Base-by-base conservation (phyloP, 2,888 invertebrate species). In the Dryadula phaetusa region DNA sequence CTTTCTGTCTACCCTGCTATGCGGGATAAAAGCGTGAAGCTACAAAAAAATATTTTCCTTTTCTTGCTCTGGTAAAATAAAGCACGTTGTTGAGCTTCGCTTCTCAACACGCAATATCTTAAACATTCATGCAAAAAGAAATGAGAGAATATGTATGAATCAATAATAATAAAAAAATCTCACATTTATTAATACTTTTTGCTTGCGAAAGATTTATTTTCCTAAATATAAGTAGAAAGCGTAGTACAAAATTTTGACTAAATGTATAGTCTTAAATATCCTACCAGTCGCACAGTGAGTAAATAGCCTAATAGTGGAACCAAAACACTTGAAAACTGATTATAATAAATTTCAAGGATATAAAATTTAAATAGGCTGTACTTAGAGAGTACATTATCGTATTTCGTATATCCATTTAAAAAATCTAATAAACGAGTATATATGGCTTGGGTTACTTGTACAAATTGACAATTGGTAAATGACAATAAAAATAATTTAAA, bases 331-430 rank as follows among this genome's bases (percentile, higher is more conserved):
- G 54, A 64, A 47, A 18, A 54, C 22, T 62, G 61, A 61, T 68
- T 68, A 46, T 61, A 54, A 49, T 68, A 64, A 32, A 68, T 56
- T 66, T 61, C 61, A 64, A 68, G 61, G 61, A 62, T 61, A 68
- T 64, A 64, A 64, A 68, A 62, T 68, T 64, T 47, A 62, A 64
- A 68, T 34, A 62, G 61, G 32, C 49, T 56, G 40, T 61, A 54
- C 28, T 47, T 16, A n/a, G 37, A 46, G 61, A 56, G 14, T 28
- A 20, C 20, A 46, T 47, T 44, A 44, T 28, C 16, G 40, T 40
- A 25, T 56, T 56, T 40, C 22, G 22, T 40, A 37, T 22, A 40
- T 22, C 37, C n/a, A 40, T 40, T 56, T 25, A 56, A 22, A 16
- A 37, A 25, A 40, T 40, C 22, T 40, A 56, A 56, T 56, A 22